These are phyloP conservation scores for Poecilia latipinna DNA, from an alignment of 2,113 vertebrate species.

Conservation along the genomic window DNA sequence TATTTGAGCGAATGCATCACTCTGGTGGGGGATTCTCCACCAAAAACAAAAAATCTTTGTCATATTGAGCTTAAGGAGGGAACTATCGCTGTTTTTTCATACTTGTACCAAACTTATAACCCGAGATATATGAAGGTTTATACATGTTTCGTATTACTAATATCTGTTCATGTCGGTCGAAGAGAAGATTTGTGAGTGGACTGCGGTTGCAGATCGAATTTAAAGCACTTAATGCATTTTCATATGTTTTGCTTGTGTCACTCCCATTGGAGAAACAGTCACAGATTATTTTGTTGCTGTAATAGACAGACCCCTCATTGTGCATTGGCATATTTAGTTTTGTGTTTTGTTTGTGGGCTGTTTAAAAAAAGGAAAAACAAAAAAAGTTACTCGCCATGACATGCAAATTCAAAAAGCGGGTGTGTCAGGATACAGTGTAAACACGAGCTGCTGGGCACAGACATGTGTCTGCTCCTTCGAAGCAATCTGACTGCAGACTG, in stretches of 20 bases:
- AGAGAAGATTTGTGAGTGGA: constrained; percentile 44
- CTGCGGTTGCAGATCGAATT: constrained; percentile 65
- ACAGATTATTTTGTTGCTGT: constrained; percentile 1
- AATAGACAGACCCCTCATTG: constrained; percentile 5
- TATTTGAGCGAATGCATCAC: constrained; percentile 71
- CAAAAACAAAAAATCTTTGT: constrained; percentile 37
- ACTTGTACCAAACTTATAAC: constrained; percentile 72
- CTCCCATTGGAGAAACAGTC: constrained; percentile 24
- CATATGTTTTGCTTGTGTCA: constrained; percentile 43
- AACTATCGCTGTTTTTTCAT: constrained; percentile 66
- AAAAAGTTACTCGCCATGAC: constrained; percentile 1
- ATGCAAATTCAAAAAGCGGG: constrained; percentile 36
- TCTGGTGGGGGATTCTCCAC: constrained; percentile 61
- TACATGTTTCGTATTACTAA: constrained; percentile 71
- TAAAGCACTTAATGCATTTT: constrained; percentile 76
- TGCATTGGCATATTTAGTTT: constrained; percentile 7
- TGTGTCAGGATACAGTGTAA: constrained; percentile 14
- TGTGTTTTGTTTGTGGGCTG: constrained; percentile 19
- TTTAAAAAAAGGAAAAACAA: background rate
- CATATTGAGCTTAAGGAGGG: constrained; percentile 46
- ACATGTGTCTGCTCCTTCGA: background rate
- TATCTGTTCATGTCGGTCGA: constrained; percentile 54
- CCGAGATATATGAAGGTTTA: constrained; percentile 73
- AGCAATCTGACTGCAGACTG: background rate
- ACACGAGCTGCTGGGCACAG: constrained; percentile 1